phyloP scores from a whole-genome alignment of 2,113 vertebrate genomes.

The Rhynchomys soricoides region DNA sequence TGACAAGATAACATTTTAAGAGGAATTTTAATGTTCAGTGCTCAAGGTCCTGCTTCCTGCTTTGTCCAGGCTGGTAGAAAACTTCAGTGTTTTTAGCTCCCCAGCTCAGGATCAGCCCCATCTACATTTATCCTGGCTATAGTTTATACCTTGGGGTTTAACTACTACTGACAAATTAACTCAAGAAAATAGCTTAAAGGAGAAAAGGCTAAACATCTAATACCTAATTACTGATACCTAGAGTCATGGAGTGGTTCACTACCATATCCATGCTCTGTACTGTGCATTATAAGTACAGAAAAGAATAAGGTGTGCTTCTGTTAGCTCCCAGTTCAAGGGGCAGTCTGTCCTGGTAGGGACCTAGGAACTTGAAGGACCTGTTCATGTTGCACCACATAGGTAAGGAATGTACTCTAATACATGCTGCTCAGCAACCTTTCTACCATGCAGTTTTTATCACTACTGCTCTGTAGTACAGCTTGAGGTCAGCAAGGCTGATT shows the following conservation, averaged over 20 bases:
- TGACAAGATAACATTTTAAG: neutral
- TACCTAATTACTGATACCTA: neutral
- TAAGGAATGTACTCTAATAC: neutral
- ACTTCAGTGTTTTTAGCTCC: neutral
- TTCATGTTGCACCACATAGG: neutral
- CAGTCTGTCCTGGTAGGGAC: neutral
- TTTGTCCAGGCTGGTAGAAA: neutral
- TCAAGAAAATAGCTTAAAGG: neutral
- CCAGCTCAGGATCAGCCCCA: neutral
- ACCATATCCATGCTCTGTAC: neutral
- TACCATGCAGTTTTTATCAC: too few relatives aligned
- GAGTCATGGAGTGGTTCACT: neutral
- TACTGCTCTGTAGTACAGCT: too few relatives aligned
- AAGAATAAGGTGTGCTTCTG: neutral
- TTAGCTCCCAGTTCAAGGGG: neutral
- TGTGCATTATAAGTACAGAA: neutral
- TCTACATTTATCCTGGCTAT: too few relatives aligned
- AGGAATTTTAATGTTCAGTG: neutral
- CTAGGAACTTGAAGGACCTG: neutral
- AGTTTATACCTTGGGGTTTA: neutral
- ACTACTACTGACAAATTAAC: neutral
- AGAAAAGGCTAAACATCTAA: neutral
- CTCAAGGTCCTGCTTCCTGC: neutral
- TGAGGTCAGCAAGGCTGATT: too few relatives aligned
- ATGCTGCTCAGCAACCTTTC: neutral